Evolutionary conservation across 2,888 invertebrate species (phyloP).

Genomic region (Microctonus hyperodae): DNA sequence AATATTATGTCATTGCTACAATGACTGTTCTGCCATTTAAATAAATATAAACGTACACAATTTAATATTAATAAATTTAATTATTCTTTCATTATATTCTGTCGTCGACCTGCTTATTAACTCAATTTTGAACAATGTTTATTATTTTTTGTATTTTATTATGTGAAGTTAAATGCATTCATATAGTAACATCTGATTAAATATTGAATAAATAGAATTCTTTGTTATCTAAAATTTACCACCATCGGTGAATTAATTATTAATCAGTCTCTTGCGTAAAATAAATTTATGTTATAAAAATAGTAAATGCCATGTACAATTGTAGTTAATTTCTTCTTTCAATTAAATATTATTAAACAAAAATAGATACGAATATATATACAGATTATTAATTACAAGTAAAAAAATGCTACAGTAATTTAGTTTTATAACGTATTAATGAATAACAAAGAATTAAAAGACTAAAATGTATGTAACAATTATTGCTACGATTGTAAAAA

Average conservation of each 20-base stretch:
- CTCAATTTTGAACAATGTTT: not conserved
- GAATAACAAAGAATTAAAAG: not conserved
- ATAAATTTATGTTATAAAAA: no score
- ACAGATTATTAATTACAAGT: no score
- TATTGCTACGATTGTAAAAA: constrained; percentile 65
- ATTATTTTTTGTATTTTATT: not conserved
- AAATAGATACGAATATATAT: no score
- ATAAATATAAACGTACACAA: not conserved
- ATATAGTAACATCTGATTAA: no score
- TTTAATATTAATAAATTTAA: not conserved
- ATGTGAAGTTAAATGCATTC: not conserved
- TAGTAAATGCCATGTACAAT: no score
- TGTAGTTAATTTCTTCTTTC: no score
- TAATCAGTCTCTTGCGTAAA: not conserved
- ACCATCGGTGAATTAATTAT: no score
- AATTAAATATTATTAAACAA: no score
- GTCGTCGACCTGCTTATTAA: not conserved
- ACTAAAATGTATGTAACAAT: constrained; percentile 42
- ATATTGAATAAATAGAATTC: not conserved
- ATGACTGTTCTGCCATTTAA: not conserved
- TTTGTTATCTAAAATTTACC: no score
- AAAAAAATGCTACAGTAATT: no score
- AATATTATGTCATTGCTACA: not conserved
- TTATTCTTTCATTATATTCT: not conserved
- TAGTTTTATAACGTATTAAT: no score